Evolutionary conservation across 2,797 vertebrate species (phyloP), one percentile per base, ranked within the genome.

Genomic region (Anguilla megastoma): DNA sequence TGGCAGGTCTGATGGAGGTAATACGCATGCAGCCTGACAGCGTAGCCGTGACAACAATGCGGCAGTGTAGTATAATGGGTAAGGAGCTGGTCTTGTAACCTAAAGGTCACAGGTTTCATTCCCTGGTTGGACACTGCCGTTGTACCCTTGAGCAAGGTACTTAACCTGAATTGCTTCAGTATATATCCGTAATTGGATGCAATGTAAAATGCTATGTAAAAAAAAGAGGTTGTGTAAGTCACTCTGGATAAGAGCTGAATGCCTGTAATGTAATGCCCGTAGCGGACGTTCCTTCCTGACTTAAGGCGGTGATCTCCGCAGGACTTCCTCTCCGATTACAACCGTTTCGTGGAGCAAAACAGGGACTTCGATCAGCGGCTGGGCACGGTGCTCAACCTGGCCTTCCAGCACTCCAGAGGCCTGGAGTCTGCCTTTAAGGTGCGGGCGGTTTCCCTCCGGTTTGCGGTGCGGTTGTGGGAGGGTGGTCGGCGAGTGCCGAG

Each of bases 241-340:
- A 45, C 41, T 45, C 41, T 45, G 41, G 41, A 45, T 45, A 45
- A 45, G 41, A 5, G 41, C 41, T 45, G 0, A 45, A 45, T 45
- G 41, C 41, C 41, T 45, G 41, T 45, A 45, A 45, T 2, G 41
- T 45, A 5, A 45, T 45, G 41, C 41, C 3, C 41, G 41, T 45
- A 45, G 41, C 41, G 41, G 41, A 45, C 41, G 1, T 45, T 94
- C 92, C 89, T 93, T 96, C 95, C 95, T 96, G 96, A 97, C 96
- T 96, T 96, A 97, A 97, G 95, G 96, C 96, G 96, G 95, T 95
- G 96, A 95, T 96, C 95, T 96, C 91, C 92, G 48, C 90, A 97
- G 95, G 95, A 95, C 89, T 97, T 97, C 96, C 94, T 96, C 83
- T 86, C 41, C 84, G 95, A 95, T 92, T 95, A 95, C 89, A 89